A percentile compares a stretch with the other conserved stretches of the same genome.
Evolutionary conservation across 2,113 vertebrate species (phyloP).

Genomic region (Pelusios castaneus): DNA sequence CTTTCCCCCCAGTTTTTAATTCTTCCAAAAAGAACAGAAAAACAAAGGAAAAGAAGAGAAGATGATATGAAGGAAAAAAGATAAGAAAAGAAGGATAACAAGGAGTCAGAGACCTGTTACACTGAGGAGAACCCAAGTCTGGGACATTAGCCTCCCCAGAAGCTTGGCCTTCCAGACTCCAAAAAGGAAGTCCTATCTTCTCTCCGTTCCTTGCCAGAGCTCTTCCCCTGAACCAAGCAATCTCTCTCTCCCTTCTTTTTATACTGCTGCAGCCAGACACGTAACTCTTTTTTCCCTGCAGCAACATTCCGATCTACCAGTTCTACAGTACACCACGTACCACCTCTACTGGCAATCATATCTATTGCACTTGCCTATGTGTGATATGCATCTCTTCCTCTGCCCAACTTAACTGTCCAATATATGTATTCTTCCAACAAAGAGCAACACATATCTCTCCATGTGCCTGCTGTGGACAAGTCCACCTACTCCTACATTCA

Average conservation of each 20-base stretch:
- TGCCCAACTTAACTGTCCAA: background rate
- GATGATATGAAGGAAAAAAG: background rate
- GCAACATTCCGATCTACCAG: background rate
- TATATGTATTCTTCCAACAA: background rate
- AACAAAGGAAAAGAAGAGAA: background rate
- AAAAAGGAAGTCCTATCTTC: background rate
- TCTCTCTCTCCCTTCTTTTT: background rate
- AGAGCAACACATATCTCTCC: background rate
- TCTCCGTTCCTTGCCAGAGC: background rate
- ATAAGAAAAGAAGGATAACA: background rate
- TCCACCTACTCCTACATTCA: background rate
- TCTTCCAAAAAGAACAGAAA: background rate
- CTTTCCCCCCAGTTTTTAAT: background rate
- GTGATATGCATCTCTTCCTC: background rate
- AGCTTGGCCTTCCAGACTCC: background rate
- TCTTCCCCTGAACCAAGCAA: background rate
- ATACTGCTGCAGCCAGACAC: background rate
- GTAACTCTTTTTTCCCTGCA: too few relatives aligned
- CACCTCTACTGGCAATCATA: background rate
- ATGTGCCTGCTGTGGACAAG: background rate
- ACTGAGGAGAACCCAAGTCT: background rate
- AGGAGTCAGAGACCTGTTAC: background rate
- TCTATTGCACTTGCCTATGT: background rate
- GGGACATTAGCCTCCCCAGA: too few relatives aligned
- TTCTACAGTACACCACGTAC: background rate